Conservation (phyloP, 2,888 invertebrate species). For the Drosophila fulvimacula region DNA sequence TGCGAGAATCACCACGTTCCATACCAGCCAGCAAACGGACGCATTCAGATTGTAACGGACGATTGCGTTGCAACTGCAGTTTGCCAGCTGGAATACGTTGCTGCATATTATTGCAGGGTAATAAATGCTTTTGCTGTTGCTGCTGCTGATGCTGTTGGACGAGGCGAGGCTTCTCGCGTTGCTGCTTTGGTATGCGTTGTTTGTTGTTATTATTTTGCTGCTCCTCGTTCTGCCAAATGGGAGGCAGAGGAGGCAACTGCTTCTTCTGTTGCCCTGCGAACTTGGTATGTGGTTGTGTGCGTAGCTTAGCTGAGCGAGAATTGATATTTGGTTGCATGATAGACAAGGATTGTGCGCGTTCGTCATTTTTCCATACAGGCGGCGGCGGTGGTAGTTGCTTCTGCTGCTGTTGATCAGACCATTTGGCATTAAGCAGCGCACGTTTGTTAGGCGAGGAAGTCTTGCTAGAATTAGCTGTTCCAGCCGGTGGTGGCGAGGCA, state of each 20-base stretch:
- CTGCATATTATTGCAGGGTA: constrained; percentile 58
- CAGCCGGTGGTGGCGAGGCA: constrained; percentile 36
- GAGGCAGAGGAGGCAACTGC: constrained; percentile 15
- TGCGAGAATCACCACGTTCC: constrained; percentile 35
- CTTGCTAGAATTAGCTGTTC: constrained; percentile 25
- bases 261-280: background rate
- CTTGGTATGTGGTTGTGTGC: constrained; percentile 14
- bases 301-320: constrained; percentile 37
- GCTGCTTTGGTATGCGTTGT: constrained; percentile 29
- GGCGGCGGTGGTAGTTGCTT: constrained; percentile 31
- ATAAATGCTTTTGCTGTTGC: constrained; percentile 32
- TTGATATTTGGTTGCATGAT: constrained; percentile 12
- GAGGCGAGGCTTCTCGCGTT: constrained; percentile 12
- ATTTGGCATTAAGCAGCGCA: constrained; percentile 15
- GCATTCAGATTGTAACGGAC: constrained; percentile 57
- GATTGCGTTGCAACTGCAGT: constrained; percentile 40
- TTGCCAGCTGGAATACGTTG: constrained; percentile 40
- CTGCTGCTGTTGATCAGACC: constrained; percentile 31
- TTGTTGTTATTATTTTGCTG: constrained; percentile 25
- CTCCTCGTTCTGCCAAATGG: constrained; percentile 36
- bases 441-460: constrained; percentile 24
- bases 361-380: constrained; percentile 52
- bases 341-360: constrained; percentile 28
- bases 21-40: constrained; percentile 62
- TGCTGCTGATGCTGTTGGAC: constrained; percentile 3